phyloP scores from a whole-genome alignment of 2,113 vertebrate genomes.

The Telmatochromis sp. region DNA sequence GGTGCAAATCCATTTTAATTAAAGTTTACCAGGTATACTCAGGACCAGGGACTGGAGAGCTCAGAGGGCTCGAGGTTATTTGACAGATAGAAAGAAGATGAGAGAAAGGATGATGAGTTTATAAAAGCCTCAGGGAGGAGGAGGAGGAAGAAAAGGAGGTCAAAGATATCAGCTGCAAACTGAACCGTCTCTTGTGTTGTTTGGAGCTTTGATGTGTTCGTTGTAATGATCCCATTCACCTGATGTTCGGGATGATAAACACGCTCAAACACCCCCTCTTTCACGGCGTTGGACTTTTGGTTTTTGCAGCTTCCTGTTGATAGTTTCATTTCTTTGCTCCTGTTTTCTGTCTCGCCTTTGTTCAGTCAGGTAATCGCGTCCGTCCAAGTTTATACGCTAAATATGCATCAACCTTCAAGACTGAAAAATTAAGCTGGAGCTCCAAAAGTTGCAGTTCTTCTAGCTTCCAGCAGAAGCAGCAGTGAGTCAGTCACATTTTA shows the following conservation, averaged over 20 bases:
- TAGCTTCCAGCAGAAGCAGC: background rate
- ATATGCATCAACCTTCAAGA: background rate
- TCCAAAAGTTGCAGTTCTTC: background rate
- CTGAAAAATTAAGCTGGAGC: background rate
- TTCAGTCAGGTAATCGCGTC: background rate
- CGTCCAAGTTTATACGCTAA: background rate
- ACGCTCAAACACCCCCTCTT: fast-evolving
- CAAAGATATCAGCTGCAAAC: background rate
- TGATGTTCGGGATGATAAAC: background rate
- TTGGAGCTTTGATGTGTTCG: background rate
- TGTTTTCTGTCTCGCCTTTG: background rate
- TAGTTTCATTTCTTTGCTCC: background rate
- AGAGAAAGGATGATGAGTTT: background rate
- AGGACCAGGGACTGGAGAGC: background rate
- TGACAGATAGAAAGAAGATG: background rate
- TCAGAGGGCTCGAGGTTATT: background rate
- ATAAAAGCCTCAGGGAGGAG: background rate
- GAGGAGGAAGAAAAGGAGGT: background rate
- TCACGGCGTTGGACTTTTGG: fast-evolving
- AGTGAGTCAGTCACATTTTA: background rate
- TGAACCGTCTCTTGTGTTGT: background rate
- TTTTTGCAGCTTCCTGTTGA: background rate
- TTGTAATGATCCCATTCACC: background rate
- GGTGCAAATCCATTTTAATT: background rate
- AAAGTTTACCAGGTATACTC: background rate